Evolutionary conservation across 2,888 invertebrate species (phyloP), one percentile per base, ranked within the genome.

Genomic region (Acanthosoma haemorrhoidale): DNA sequence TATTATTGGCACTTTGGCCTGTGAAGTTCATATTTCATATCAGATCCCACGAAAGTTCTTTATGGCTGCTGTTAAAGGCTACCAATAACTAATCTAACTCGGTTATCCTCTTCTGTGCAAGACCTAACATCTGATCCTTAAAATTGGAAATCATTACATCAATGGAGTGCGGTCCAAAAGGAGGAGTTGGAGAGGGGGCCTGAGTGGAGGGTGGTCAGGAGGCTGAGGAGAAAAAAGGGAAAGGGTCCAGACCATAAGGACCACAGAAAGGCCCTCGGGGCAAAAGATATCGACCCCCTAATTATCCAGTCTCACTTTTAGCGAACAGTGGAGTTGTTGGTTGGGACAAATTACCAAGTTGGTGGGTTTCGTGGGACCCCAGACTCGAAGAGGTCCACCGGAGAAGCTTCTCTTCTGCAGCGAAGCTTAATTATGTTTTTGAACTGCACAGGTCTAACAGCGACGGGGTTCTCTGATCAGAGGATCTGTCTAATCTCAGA

Each of bases 371-470:
- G n/a, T n/a, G 25, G 43, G 21, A 21, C 43, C n/a, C 43, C 11
- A n/a, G n/a, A n/a, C n/a, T n/a, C n/a, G 21, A 13, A 43, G 21
- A 43, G 43, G 21, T 43, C 21, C 21, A 43, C 43, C 18, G 18
- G 3, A 43, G 43, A 25, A 41, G 43, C 21, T 18, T 13, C 43
- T 21, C 21, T 18, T 43, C 43, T 43, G 43, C 21, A 25, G 21
- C 13, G n/a, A n/a, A n/a, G n/a, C 43, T 43, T 43, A 43, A 43
- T 43, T 43, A 43, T 43, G 43, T 43, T 43, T 43, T 43, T 43
- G n/a, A n/a, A n/a, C n/a, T n/a, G n/a, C n/a, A n/a, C n/a, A n/a
- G n/a, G n/a, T n/a, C n/a, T n/a, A n/a, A n/a, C 43, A 43, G 43
- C 21, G 43, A 13, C 21, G 21, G 43, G 1, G 21, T 13, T 25